Percentiles rank a stretch among this genome's conserved stretches.
phyloP scores from a whole-genome alignment of 2,797 vertebrate species.

The Rhinella marina region DNA sequence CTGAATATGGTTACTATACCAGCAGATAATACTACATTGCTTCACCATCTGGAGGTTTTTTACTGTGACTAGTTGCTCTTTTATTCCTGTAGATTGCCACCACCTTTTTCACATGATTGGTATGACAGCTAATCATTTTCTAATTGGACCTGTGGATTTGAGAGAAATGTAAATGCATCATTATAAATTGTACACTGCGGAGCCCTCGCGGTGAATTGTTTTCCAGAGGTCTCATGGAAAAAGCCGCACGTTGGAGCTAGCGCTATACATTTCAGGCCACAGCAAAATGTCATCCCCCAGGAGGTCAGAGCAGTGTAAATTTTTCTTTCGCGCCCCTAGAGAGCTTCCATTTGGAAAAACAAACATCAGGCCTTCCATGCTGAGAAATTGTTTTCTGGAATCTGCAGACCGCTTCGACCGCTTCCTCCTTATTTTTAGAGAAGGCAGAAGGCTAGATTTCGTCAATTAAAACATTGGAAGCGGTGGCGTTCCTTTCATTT shows the following conservation, averaged over 20 bases:
- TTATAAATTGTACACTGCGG: background rate
- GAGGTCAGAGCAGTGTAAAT: conserved; percentile 44
- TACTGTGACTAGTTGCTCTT: too few relatives aligned
- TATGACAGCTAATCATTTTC: background rate
- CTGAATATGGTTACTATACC: too few relatives aligned
- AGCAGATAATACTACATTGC: too few relatives aligned
- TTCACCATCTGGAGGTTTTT: too few relatives aligned
- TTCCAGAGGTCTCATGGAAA: background rate
- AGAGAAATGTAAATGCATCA: background rate
- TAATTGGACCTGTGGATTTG: background rate
- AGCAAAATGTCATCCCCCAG: conserved; percentile 48
- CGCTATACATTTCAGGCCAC: conserved; percentile 21
- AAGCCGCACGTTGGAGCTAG: background rate
- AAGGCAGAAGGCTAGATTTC: background rate
- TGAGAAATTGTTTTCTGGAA: conserved; percentile 43
- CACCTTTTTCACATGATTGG: background rate
- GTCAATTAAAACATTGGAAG: background rate
- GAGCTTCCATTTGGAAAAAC: conserved; percentile 45
- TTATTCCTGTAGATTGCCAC: background rate
- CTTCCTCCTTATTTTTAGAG: conserved; percentile 20
- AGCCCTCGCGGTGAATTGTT: background rate
- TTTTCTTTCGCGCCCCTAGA: conserved; percentile 12
- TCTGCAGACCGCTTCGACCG: conserved; percentile 16
- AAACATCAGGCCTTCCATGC: conserved; percentile 51
- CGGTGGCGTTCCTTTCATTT: too few relatives aligned